Evolutionary conservation across 53 echinoderm and acorn worm genomes (phyloP), one percentile per base, ranked within the genome.

Genomic region (Holothuria leucospilota): DNA sequence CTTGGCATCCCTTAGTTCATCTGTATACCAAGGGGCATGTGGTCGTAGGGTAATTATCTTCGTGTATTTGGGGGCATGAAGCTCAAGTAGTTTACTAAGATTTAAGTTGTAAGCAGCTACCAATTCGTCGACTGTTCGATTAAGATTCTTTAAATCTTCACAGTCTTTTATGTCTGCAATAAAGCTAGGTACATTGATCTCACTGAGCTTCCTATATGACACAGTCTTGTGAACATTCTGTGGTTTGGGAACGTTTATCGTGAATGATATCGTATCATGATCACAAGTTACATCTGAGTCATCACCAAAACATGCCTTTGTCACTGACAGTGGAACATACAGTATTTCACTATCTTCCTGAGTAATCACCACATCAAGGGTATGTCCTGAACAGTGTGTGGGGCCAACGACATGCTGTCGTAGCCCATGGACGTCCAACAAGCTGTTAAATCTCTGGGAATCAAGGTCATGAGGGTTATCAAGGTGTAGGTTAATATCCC

Each of bases 21-120:
- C 86, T 72, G 86, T 86, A 62, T 72, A 72, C 86, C 86, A 86
- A 24, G 74, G 73, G 74, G 69, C 72, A 42, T 86, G 20, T 16
- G 86, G 73, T 72, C 86, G 24, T 23, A 86, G 86, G 15, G 62
- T 86, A 20, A 86, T 86, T 20, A 65, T 40, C 66, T 65, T 82
- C 18, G 65, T 82, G 82, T 65, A 65, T 64, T 64, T 63, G 8
- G 66, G 82, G 11, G 49, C 82, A 65, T 82, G 82, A 23, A 20
- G 11, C 21, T 65, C 65, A 27, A 63, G n/a, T 39, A 64, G 20
- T 38, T 63, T 42, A 23, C 24, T 64, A 11, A 65, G 46, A 13
- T 27, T 23, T 82, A 41, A 21, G 64, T 82, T 82, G 82, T 82
- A 82, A 24, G 82, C 39, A 63, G 21, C 24, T 23, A 82, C 82